Conservation (phyloP, 2,113 vertebrate species). For the Burhinus bistriatus region DNA sequence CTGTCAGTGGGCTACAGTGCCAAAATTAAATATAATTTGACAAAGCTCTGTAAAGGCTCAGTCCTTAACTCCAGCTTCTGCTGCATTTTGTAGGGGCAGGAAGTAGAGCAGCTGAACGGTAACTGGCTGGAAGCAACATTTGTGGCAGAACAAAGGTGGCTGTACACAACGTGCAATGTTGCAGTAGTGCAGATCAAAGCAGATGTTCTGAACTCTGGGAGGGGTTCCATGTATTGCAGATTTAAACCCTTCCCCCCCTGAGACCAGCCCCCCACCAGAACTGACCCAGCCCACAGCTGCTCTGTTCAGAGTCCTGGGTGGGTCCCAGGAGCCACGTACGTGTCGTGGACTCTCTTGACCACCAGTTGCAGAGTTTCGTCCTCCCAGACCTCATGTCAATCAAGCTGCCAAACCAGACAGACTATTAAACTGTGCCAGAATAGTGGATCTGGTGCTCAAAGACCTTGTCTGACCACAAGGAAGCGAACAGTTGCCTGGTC, state of each 20-base stretch:
- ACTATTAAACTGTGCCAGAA: background rate
- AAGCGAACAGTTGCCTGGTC: background rate
- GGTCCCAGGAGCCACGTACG: background rate
- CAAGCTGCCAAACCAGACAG: background rate
- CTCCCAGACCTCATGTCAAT: background rate
- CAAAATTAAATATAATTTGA: background rate
- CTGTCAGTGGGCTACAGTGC: background rate
- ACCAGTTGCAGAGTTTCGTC: background rate
- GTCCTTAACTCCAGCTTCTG: background rate
- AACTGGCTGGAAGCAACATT: fast-evolving
- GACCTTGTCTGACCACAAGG: background rate
- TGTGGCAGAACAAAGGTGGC: background rate
- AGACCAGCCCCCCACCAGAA: background rate
- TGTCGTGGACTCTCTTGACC: fast-evolving
- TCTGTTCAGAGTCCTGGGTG: background rate
- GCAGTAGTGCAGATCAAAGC: background rate
- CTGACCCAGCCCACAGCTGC: background rate
- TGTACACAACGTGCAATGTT: fast-evolving
- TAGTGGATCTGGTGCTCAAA: background rate
- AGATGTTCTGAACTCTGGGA: background rate
- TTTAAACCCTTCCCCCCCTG: background rate
- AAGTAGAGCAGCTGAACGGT: fast-evolving
- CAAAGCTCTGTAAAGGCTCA: background rate
- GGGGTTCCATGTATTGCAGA: background rate
- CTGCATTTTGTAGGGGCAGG: background rate